Conservation (phyloP, 2,888 invertebrate genomes). For the Atrina japonica region DNA sequence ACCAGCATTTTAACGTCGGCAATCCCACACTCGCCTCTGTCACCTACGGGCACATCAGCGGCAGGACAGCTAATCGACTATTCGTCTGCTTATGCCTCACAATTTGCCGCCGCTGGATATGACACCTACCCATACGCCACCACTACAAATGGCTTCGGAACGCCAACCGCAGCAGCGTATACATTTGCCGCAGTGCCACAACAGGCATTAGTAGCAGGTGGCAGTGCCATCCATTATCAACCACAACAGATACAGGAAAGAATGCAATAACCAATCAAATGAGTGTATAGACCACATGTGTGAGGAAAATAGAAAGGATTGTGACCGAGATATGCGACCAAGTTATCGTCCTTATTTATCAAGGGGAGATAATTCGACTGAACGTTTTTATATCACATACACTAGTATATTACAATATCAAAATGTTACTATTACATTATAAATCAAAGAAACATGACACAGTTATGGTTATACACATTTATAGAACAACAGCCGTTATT, state of each 20-base stretch:
- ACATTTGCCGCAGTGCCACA: constrained; percentile 70
- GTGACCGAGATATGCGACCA: too few relatives aligned
- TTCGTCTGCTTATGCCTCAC: constrained; percentile 66
- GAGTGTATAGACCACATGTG: too few relatives aligned
- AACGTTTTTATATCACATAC: constrained; percentile 1
- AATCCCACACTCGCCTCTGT: constrained; percentile 65
- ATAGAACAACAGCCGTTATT: too few relatives aligned
- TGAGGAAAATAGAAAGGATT: constrained; percentile 1
- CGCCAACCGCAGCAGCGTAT: constrained; percentile 67
- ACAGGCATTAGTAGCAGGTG: constrained; percentile 61
- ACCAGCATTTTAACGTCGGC: constrained; percentile 58
- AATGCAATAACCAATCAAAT: constrained; percentile 61
- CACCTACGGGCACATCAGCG: constrained; percentile 64
- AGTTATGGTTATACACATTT: not conserved
- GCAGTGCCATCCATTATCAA: constrained; percentile 69
- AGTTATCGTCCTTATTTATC: too few relatives aligned
- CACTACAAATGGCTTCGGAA: constrained; percentile 61
- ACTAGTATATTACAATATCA: not conserved
- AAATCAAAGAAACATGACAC: too few relatives aligned
- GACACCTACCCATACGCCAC: constrained; percentile 69
- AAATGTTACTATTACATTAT: too few relatives aligned
- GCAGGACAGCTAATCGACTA: constrained; percentile 65
- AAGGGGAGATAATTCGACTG: constrained; percentile 9
- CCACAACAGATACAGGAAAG: constrained; percentile 74
- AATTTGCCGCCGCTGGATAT: constrained; percentile 61